phyloP scores from a whole-genome alignment of 2,797 vertebrate species.

The Xerus rutilus region DNA sequence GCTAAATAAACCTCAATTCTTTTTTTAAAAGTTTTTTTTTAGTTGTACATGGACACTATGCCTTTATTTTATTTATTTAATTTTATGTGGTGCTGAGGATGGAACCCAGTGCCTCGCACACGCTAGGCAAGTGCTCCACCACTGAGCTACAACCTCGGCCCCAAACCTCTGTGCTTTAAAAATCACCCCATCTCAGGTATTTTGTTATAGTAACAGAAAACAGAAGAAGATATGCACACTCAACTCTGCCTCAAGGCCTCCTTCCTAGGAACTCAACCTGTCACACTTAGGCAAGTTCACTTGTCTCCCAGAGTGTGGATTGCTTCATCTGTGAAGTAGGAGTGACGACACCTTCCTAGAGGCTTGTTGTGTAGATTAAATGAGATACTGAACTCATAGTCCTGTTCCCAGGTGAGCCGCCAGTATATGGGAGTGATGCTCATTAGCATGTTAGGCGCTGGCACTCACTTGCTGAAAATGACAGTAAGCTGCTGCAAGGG shows the following conservation, averaged over 20 bases:
- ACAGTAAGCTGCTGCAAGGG: conserved; percentile 13
- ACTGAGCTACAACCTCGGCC: no score
- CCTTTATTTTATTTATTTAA: no score
- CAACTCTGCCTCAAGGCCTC: not conserved
- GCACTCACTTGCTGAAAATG: not conserved
- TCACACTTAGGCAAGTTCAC: not conserved
- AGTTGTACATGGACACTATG: no score
- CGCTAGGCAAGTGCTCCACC: no score
- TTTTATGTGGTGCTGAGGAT: no score
- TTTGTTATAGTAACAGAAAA: not conserved
- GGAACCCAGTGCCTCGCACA: no score
- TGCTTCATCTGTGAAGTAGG: not conserved
- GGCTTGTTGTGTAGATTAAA: not conserved
- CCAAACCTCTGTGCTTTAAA: not conserved
- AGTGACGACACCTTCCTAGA: not conserved
- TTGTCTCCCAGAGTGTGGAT: not conserved
- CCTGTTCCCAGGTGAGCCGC: not conserved
- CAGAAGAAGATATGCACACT: not conserved
- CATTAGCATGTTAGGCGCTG: not conserved
- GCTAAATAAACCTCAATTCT: not conserved
- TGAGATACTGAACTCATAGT: not conserved
- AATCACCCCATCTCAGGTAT: not conserved
- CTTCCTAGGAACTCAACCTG: not conserved
- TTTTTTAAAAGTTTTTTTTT: no score
- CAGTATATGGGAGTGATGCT: not conserved